Percentiles rank a stretch among this genome's conserved stretches.
Conservation (phyloP, 2,888 invertebrate species). For the Magallana nippona region DNA sequence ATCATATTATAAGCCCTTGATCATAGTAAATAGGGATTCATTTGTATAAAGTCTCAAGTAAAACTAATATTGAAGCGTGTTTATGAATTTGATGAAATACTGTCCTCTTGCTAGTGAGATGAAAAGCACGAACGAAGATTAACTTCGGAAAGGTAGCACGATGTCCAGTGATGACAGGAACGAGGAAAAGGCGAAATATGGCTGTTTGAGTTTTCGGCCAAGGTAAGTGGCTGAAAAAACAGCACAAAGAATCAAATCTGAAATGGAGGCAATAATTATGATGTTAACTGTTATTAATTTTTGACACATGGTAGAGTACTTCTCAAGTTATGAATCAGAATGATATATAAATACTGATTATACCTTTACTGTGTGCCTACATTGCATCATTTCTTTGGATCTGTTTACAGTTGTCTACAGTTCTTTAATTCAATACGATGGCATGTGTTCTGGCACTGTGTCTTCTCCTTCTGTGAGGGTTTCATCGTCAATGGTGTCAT, state of each 20-base stretch:
- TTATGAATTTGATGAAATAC: neutral
- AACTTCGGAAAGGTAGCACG: neutral
- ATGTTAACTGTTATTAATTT: too few species aligned
- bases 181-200: conserved; percentile 1
- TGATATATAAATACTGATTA: too few species aligned
- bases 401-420: conserved; percentile 58
- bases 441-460: conserved; percentile 64
- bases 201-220: neutral
- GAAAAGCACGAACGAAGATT: too few species aligned
- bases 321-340: too few species aligned
- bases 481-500: conserved; percentile 67
- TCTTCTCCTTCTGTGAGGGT: conserved; percentile 64
- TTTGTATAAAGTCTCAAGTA: neutral
- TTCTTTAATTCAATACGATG: conserved; percentile 58
- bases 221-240: neutral
- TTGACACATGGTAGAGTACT: too few species aligned
- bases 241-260: too few species aligned
- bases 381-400: neutral
- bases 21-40: neutral
- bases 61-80: too few species aligned
- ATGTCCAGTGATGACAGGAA: neutral
- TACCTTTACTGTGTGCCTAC: too few species aligned
- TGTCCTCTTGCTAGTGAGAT: neutral
- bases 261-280: too few species aligned
- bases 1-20: neutral